Evolutionary conservation across 2,113 vertebrate species (phyloP).

Genomic region (Oxyura jamaicensis): DNA sequence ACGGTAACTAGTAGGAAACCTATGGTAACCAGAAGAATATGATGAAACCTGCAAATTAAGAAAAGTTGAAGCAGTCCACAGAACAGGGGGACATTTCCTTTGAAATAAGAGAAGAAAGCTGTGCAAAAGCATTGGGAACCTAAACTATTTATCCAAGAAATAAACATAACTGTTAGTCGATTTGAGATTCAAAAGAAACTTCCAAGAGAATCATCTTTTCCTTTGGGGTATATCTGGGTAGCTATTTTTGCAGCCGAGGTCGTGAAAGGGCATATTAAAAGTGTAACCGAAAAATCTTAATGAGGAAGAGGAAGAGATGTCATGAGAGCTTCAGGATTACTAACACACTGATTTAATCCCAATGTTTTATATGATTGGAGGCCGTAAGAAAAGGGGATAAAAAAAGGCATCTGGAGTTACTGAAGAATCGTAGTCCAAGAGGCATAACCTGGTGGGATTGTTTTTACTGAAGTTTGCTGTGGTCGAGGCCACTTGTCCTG

Average conservation of each 20-base stretch:
- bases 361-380: neutral
- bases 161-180: slow-evolving; percentile 15
- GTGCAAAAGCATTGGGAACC: neutral
- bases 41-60: neutral
- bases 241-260: slow-evolving; percentile 49
- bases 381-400: neutral
- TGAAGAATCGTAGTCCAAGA: neutral
- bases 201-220: slow-evolving; percentile 36
- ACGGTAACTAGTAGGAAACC: neutral
- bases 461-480: neutral
- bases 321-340: neutral
- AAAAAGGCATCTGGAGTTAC: neutral
- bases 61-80: neutral
- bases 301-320: neutral
- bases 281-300: neutral
- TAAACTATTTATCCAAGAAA: slow-evolving; percentile 14
- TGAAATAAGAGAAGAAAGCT: slow-evolving; percentile 1
- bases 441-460: neutral
- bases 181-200: slow-evolving; percentile 18
- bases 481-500: neutral
- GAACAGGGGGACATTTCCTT: neutral
- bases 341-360: neutral
- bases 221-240: slow-evolving; percentile 32
- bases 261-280: neutral
- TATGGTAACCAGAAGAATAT: neutral